Conservation (phyloP, 2,113 vertebrate species). For the Pogona vitticeps region DNA sequence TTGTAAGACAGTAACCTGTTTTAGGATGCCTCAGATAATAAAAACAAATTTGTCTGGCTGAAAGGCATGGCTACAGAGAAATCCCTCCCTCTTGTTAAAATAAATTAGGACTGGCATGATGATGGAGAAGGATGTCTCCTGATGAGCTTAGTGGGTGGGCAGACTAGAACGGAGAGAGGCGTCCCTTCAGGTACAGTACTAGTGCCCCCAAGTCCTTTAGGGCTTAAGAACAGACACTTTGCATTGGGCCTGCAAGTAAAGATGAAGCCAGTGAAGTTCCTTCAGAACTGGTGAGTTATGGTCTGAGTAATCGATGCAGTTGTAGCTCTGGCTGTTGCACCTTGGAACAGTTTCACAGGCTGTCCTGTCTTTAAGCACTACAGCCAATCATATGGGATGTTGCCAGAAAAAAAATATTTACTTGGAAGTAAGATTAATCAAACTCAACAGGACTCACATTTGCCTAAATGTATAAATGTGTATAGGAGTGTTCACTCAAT, state of each 20-base stretch:
- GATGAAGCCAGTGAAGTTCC: background rate
- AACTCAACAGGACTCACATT: too few species aligned
- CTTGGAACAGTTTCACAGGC: background rate
- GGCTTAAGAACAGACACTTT: background rate
- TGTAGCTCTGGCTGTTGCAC: background rate
- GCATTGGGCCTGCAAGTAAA: background rate
- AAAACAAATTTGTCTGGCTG: too few species aligned
- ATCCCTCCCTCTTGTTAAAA: too few species aligned
- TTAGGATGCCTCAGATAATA: too few species aligned
- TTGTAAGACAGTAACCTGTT: too few species aligned
- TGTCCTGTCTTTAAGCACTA: background rate
- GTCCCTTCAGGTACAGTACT: background rate
- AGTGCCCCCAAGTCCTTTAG: background rate
- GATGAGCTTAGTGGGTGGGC: background rate
- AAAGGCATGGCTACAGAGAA: background rate
- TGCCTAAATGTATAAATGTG: too few species aligned
- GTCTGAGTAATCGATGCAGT: background rate
- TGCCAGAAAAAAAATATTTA: background rate
- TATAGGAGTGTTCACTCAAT: too few species aligned
- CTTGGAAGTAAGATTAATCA: too few species aligned
- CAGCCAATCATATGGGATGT: background rate
- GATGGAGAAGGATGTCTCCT: background rate
- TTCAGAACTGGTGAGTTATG: background rate
- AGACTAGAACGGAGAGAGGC: background rate
- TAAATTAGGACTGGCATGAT: too few species aligned